These are phyloP conservation scores for Enteromius mattozi DNA, from an alignment of 2,797 vertebrate genomes.

Conservation along the genomic window DNA sequence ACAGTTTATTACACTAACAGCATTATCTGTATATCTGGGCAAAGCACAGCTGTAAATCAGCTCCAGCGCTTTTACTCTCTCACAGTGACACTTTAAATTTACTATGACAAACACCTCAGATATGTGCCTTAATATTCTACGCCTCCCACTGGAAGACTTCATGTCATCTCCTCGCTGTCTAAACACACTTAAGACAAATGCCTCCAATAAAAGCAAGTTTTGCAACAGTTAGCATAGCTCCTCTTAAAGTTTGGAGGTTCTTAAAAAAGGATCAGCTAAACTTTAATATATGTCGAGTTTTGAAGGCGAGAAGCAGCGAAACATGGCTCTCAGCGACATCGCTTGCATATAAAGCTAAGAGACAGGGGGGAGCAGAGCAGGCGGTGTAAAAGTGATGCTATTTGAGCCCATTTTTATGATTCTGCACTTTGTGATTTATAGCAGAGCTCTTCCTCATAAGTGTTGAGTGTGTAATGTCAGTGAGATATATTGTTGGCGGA, in stretches of 20 bases:
- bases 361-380: conserved; percentile 43
- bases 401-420: conserved; percentile 62
- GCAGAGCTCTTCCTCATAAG: conserved; percentile 57
- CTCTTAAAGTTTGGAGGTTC: conserved; percentile 37
- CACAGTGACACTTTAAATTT: conserved; percentile 37
- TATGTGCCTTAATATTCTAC: conserved; percentile 35
- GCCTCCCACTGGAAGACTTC: conserved; percentile 22
- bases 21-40: conserved; percentile 27
- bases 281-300: conserved; percentile 49
- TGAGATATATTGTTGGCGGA: conserved; percentile 62
- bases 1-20: conserved; percentile 45
- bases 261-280: conserved; percentile 55
- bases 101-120: conserved; percentile 38
- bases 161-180: conserved; percentile 15
- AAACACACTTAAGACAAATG: conserved; percentile 44
- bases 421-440: conserved; percentile 61
- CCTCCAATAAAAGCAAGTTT: conserved; percentile 36
- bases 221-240: conserved; percentile 17
- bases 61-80: conserved; percentile 18
- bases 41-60: conserved; percentile 25
- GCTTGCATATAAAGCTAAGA: conserved; percentile 33
- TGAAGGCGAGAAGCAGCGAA: background rate
- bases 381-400: conserved; percentile 50
- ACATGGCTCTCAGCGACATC: conserved; percentile 37
- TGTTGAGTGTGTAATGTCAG: conserved; percentile 57